Conservation (phyloP, 2,888 invertebrate species). For the Euspilapteryx auroguttella region DNA sequence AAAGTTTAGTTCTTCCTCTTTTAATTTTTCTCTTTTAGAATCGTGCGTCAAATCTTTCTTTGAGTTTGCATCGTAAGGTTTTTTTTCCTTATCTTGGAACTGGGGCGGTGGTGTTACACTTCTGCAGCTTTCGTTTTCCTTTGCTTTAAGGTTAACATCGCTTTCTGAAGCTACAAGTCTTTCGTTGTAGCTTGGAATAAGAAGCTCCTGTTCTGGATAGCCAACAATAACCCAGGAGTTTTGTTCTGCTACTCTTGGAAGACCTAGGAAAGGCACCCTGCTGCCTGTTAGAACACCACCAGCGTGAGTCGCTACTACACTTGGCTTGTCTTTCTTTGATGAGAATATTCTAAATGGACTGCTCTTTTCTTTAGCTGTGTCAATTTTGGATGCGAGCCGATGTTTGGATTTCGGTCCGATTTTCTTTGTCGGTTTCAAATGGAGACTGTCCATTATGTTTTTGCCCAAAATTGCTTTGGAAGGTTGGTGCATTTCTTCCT, state of each 20-base stretch:
- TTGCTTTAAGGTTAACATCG: slow-evolving; percentile 19
- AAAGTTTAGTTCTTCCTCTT: slow-evolving; percentile 32
- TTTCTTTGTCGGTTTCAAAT: slow-evolving; percentile 48
- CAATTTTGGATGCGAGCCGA: slow-evolving; percentile 27
- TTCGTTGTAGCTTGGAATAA: slow-evolving; percentile 47
- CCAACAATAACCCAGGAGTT: slow-evolving; percentile 46
- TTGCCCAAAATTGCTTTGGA: slow-evolving; percentile 43
- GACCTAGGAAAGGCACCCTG: slow-evolving; percentile 42
- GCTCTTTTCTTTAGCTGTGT: slow-evolving; percentile 24
- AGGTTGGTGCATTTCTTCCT: slow-evolving; percentile 34
- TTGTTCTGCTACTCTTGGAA: slow-evolving; percentile 36
- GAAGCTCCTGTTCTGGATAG: slow-evolving; percentile 37
- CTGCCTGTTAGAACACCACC: slow-evolving; percentile 38
- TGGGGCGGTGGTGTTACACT: slow-evolving; percentile 45
- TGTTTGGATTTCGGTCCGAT: slow-evolving; percentile 47
- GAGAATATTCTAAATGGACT: slow-evolving; percentile 37
- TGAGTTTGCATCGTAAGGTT: slow-evolving; percentile 27
- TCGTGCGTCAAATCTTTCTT: slow-evolving; percentile 41
- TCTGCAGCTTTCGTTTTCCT: slow-evolving; percentile 21
- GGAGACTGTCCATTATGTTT: slow-evolving; percentile 51
- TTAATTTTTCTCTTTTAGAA: slow-evolving; percentile 49
- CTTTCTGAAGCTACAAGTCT: slow-evolving; percentile 28
- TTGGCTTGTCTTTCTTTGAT: slow-evolving; percentile 34
- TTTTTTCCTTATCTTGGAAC: slow-evolving; percentile 44
- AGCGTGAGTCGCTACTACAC: slow-evolving; percentile 25